Evolutionary conservation across 2,888 invertebrate species (phyloP), one percentile per base, ranked within the genome.

Genomic region (Siphlonurus alternatus): DNA sequence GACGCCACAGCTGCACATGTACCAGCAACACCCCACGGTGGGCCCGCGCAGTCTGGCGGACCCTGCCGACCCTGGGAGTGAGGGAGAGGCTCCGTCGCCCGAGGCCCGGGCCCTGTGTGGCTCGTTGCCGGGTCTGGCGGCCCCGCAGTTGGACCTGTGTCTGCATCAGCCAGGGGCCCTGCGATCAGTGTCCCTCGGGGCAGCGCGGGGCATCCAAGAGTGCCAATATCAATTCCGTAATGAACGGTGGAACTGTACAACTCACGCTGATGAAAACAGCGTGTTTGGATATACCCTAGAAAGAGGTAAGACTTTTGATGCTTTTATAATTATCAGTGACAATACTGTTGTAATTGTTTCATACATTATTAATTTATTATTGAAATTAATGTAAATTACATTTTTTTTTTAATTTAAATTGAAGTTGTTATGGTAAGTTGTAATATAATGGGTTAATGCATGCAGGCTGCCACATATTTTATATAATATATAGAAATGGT

Each of bases 171-270:
- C 81, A 0, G 74, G 77, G 70, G 76, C 80, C 54, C 76, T 82
- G 65, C 72, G 74, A 56, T 77, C 78, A 66, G 79, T 82, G 61
- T 77, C 78, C 18, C 75, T 78, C 56, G 82, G 81, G 18, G 79
- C 80, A 1, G 71, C 77, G n/a, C 72, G 77, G 53, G 81, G 80
- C 25, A 79, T 82, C 66, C 70, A 73, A 38, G 80, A 82, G 70
- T 82, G 82, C 68, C 80, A 81, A 70, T 73, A 74, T 64, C 81
- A 81, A 72, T 82, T 82, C 71, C 72, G 75, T 62, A 75, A 76
- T 69, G 80, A 81, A 70, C 72, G 80, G 15, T 82, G 82, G 82
- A 82, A 82, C 72, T 82, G 82, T 68, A 76, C 78, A 63, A 74
- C 75, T 2, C 68, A 66, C 23, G 69, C 70, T 53, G 71, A 72